Evolutionary conservation across 2,888 invertebrate species (phyloP).

Genomic region (Eupelmus urozonus): DNA sequence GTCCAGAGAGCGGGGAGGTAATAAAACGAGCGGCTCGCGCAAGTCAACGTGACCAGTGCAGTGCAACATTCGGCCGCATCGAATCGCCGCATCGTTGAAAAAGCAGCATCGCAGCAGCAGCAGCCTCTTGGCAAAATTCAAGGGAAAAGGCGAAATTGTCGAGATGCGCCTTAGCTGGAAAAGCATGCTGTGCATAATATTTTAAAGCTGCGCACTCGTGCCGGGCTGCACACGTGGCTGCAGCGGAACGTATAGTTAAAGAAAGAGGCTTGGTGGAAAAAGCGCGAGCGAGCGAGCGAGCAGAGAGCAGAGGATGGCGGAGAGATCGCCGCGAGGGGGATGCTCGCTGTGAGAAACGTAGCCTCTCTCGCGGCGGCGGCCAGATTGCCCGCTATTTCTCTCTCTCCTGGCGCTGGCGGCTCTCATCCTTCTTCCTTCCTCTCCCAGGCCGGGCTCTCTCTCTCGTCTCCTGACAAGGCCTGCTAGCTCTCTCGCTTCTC

Average conservation of each 20-base stretch:
- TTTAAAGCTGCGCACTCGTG: slow-evolving; percentile 1
- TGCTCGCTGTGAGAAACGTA: background rate
- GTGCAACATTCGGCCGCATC: too few relatives aligned
- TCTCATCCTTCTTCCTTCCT: slow-evolving; percentile 15
- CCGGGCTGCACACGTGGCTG: too few relatives aligned
- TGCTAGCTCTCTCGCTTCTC: background rate
- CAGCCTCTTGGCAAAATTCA: too few relatives aligned
- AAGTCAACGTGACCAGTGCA: too few relatives aligned
- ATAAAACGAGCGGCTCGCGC: too few relatives aligned
- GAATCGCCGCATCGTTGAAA: too few relatives aligned
- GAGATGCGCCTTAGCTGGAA: too few relatives aligned
- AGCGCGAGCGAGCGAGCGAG: background rate
- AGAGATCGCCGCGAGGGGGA: slow-evolving; percentile 14
- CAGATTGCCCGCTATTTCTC: slow-evolving; percentile 55
- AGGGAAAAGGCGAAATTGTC: too few relatives aligned
- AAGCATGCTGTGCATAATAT: background rate
- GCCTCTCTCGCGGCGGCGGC: slow-evolving; percentile 6
- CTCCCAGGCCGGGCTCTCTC: background rate
- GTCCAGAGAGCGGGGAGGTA: too few relatives aligned
- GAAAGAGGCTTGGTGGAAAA: slow-evolving; percentile 3
- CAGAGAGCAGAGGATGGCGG: slow-evolving; percentile 1
- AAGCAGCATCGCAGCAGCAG: too few relatives aligned
- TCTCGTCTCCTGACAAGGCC: slow-evolving; percentile 6
- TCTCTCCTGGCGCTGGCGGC: background rate
- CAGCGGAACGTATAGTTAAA: slow-evolving; percentile 5